These are phyloP conservation scores for Corythornis madagascariensis DNA, from an alignment of 2,113 vertebrate genomes.

Conservation along the genomic window DNA sequence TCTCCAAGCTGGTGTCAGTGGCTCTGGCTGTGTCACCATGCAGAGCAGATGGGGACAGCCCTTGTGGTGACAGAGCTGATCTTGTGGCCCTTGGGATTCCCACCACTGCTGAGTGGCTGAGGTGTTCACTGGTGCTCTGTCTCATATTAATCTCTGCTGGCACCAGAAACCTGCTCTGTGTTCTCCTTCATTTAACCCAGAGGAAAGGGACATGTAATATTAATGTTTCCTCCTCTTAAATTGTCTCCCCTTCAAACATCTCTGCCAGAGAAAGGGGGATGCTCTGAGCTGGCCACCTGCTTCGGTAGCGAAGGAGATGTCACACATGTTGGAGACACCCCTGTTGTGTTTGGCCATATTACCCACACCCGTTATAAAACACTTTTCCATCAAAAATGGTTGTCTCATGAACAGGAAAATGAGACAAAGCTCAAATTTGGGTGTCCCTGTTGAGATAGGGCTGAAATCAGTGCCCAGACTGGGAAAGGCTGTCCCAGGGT, in stretches of 20 bases:
- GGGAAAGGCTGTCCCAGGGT: background rate
- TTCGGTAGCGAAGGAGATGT: background rate
- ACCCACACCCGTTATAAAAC: background rate
- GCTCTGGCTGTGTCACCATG: background rate
- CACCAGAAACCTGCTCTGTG: fast-evolving
- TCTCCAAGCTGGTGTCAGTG: fast-evolving
- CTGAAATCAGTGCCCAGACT: background rate
- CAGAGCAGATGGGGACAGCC: fast-evolving
- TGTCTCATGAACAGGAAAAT: background rate
- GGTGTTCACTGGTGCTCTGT: background rate
- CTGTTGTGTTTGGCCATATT: background rate
- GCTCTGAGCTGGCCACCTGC: background rate
- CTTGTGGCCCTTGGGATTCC: background rate
- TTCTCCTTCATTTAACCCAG: background rate
- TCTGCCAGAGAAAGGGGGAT: background rate
- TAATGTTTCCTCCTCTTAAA: fast-evolving
- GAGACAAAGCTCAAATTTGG: background rate
- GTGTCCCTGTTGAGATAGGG: background rate
- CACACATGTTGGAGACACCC: background rate
- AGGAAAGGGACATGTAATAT: background rate
- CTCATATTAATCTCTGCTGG: background rate
- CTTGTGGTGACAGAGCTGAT: background rate
- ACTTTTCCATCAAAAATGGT: background rate
- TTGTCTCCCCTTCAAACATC: background rate
- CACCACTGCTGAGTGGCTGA: fast-evolving